Conservation (phyloP, 2,113 vertebrate species). For the Eubucco bourcierii region DNA sequence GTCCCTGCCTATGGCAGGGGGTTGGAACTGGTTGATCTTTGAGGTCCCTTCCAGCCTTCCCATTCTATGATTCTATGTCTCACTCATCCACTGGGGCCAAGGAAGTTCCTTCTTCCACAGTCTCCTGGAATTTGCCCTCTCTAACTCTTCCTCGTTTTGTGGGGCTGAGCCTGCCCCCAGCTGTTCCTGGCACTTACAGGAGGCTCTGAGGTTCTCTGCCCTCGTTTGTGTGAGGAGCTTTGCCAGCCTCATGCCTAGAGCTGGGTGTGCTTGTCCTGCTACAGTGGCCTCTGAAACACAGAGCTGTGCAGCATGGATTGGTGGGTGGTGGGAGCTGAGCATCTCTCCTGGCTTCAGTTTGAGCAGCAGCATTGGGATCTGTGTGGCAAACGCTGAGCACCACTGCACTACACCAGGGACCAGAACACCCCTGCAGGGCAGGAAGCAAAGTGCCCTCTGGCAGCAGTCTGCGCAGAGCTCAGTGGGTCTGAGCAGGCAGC, state of each 20-base stretch:
- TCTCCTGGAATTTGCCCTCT: neutral
- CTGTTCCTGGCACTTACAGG: neutral
- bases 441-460: neutral
- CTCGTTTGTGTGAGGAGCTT: neutral
- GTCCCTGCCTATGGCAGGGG: too few relatives aligned
- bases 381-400: neutral
- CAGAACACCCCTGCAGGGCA: neutral
- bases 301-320: neutral
- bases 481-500: neutral
- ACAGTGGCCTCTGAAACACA: neutral
- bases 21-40: too few relatives aligned
- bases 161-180: neutral
- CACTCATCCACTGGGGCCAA: neutral
- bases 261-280: neutral
- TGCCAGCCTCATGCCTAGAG: neutral
- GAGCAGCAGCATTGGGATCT: neutral
- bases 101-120: neutral
- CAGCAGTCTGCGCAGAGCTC: neutral
- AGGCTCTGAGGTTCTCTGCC: neutral
- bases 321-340: neutral
- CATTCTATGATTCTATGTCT: neutral
- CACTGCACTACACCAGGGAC: neutral
- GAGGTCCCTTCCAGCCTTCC: too few relatives aligned
- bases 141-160: neutral
- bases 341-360: neutral